Percentiles rank a stretch among this genome's conserved stretches.
Conservation (phyloP, 2,113 vertebrate species). For the Callospermophilus lateralis region DNA sequence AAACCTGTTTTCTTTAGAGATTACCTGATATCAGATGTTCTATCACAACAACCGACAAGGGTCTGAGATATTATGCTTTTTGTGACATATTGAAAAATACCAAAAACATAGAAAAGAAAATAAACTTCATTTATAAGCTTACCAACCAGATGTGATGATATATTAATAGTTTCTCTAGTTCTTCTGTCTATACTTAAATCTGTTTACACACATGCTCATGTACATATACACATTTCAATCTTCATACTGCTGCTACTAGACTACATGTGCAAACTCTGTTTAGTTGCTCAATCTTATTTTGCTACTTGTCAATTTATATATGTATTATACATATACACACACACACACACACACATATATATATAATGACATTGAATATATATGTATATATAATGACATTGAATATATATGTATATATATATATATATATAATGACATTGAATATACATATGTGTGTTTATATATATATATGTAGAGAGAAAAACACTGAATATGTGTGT, state of each 20-base stretch:
- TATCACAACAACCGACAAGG: not conserved
- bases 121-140: not conserved
- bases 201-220: not conserved
- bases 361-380: too few relatives aligned
- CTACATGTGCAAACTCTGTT: not conserved
- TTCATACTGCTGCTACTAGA: not conserved
- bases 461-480: too few relatives aligned
- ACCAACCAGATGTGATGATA: not conserved
- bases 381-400: too few relatives aligned
- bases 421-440: too few relatives aligned
- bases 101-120: not conserved
- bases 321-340: too few relatives aligned
- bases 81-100: not conserved
- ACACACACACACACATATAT: too few relatives aligned
- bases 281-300: not conserved
- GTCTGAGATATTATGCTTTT: not conserved
- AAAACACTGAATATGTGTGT: too few relatives aligned
- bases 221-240: not conserved
- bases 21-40: not conserved
- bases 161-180: not conserved
- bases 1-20: not conserved
- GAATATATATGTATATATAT: too few relatives aligned
- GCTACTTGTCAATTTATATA: not conserved
- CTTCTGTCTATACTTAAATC: not conserved
- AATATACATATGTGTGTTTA: too few relatives aligned